Evolutionary conservation across 2,888 invertebrate species (phyloP).

Genomic region (Orchestes rusci): DNA sequence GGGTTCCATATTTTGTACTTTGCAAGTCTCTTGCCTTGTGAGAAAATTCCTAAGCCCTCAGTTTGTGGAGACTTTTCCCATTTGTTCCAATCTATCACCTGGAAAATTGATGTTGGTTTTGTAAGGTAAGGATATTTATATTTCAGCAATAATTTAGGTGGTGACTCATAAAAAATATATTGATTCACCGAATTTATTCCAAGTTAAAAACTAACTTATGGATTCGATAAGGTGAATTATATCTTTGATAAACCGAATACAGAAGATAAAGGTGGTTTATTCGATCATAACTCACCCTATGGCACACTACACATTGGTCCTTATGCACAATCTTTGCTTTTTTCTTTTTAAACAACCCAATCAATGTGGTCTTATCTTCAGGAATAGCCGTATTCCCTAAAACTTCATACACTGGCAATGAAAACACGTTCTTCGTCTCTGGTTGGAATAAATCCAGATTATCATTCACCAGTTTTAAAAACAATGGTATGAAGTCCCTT

Average conservation of each 20-base stretch:
- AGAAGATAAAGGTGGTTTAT: background rate
- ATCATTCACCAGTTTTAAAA: conserved; percentile 28
- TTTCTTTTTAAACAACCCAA: conserved; percentile 29
- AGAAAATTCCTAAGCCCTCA: conserved; percentile 29
- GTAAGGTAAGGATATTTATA: background rate
- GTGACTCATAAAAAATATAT: background rate
- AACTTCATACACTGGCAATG: conserved; percentile 35
- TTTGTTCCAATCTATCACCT: conserved; percentile 24
- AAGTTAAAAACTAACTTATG: too few relatives aligned
- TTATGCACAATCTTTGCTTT: conserved; percentile 34
- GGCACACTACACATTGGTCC: conserved; percentile 29
- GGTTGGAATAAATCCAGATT: conserved; percentile 23
- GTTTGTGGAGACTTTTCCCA: conserved; percentile 30
- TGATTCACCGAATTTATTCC: too few relatives aligned
- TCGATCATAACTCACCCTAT: conserved; percentile 19
- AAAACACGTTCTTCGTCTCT: conserved; percentile 31
- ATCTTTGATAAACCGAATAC: too few relatives aligned
- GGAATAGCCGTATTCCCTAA: conserved; percentile 27
- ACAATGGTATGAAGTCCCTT: conserved; percentile 31
- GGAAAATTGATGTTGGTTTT: conserved; percentile 3
- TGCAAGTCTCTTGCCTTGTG: conserved; percentile 30
- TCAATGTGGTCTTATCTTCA: conserved; percentile 31
- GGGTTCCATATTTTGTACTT: conserved; percentile 34
- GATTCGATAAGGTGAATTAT: too few relatives aligned
- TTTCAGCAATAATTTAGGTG: background rate